Evolutionary conservation across 2,888 invertebrate genomes (phyloP).

Genomic region (Andrena minutula): DNA sequence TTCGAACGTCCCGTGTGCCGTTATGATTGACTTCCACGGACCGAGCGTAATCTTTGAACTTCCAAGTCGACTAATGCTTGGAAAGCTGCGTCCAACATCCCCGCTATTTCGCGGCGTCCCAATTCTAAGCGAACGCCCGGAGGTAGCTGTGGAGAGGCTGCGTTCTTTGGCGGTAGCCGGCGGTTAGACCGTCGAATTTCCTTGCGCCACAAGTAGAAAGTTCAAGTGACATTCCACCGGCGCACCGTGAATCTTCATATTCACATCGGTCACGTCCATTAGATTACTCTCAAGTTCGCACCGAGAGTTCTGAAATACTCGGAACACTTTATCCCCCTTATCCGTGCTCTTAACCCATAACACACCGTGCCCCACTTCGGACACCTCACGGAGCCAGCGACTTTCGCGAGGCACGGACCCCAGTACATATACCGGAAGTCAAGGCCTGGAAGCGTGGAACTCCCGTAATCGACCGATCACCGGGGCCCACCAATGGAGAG

Average conservation of each 20-base stretch:
- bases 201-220: neutral
- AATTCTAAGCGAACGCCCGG: neutral
- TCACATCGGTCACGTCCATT: no score
- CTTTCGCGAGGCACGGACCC: slow-evolving; percentile 46
- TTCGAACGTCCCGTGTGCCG: slow-evolving; percentile 55
- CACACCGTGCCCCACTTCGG: slow-evolving; percentile 59
- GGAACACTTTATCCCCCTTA: slow-evolving; percentile 55
- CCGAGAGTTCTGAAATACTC: no score
- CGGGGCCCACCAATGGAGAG: slow-evolving; percentile 78
- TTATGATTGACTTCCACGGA: slow-evolving; percentile 61
- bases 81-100: slow-evolving; percentile 1
- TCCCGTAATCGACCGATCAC: slow-evolving; percentile 74
- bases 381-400: slow-evolving; percentile 53
- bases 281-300: no score
- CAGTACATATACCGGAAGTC: slow-evolving; percentile 61
- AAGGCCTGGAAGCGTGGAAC: slow-evolving; percentile 46
- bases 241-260: no score
- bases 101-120: neutral
- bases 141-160: neutral
- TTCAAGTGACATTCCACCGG: neutral
- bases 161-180: neutral
- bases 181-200: neutral
- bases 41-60: slow-evolving; percentile 43
- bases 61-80: slow-evolving; percentile 4
- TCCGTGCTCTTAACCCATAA: slow-evolving; percentile 56